phyloP scores from a whole-genome alignment of 2,888 invertebrate species.

The Harmothoe impar region DNA sequence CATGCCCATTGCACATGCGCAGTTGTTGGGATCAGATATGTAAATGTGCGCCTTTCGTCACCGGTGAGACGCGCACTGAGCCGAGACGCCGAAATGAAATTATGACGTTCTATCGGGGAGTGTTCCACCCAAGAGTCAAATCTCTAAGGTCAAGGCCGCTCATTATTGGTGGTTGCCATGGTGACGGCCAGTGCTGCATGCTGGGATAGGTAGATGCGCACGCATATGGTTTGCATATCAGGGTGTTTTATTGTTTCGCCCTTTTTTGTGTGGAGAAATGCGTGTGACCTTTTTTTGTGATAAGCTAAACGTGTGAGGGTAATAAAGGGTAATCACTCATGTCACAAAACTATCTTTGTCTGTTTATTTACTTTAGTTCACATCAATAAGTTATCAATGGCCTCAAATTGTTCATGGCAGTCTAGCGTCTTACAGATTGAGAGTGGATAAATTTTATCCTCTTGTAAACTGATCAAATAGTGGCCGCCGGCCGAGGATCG shows the following conservation, averaged over 20 bases:
- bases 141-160: constrained; percentile 25
- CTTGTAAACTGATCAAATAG: too few species aligned
- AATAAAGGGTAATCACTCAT: too few species aligned
- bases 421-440: too few species aligned
- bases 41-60: constrained; percentile 50
- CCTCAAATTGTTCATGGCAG: too few species aligned
- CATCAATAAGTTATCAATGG: too few species aligned
- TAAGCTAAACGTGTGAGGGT: too few species aligned
- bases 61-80: neutral
- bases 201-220: too few species aligned
- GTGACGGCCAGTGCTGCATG: neutral
- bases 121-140: neutral
- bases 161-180: neutral
- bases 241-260: neutral
- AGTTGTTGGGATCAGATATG: constrained; percentile 28
- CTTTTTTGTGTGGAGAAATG: neutral
- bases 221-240: neutral
- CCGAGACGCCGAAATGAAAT: constrained; percentile 45
- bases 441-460: too few species aligned
- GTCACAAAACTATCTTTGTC: too few species aligned
- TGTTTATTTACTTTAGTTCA: too few species aligned
- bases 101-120: neutral
- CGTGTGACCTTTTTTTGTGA: too few species aligned
- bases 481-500: too few species aligned
- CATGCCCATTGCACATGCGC: neutral